Percentiles rank a stretch among this genome's conserved stretches.
Conservation (phyloP, 1,140 invertebrate genomes). For the Drosophila sproati region DNA sequence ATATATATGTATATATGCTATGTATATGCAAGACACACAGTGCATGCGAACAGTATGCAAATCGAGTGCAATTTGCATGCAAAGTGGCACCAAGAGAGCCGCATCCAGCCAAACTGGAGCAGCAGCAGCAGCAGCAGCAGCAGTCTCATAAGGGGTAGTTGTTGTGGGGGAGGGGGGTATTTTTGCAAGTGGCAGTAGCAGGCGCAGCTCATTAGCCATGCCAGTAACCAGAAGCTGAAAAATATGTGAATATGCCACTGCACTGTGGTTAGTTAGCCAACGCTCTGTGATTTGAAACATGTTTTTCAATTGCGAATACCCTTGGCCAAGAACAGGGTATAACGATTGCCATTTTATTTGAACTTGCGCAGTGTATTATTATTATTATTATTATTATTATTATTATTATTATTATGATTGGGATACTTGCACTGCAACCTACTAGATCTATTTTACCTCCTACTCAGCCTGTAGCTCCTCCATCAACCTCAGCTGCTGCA, state of each 20-base stretch:
- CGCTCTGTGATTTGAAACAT: slow-evolving; percentile 20
- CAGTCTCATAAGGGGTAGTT: background rate
- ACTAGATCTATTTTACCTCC: too few relatives aligned
- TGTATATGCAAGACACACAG: slow-evolving; percentile 28
- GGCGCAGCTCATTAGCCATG: slow-evolving; percentile 65
- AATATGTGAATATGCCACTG: slow-evolving; percentile 11
- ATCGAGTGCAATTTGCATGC: slow-evolving; percentile 76
- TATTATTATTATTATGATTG: too few relatives aligned
- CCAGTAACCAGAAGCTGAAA: slow-evolving; percentile 10
- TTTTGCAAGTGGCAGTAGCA: slow-evolving; percentile 32
- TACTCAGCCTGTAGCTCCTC: too few relatives aligned
- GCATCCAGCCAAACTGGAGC: slow-evolving; percentile 45
- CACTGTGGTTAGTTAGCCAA: slow-evolving; percentile 32
- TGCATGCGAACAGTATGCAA: slow-evolving; percentile 78
- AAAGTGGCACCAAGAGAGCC: slow-evolving; percentile 71
- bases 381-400: too few relatives aligned
- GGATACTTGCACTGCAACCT: too few relatives aligned
- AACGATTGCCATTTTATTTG: background rate
- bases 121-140: background rate
- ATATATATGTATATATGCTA: background rate
- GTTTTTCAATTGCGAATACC: slow-evolving; percentile 14
- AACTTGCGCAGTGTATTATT: too few relatives aligned
- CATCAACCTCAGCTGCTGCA: too few relatives aligned
- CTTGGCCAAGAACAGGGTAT: background rate
- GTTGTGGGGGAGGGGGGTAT: background rate